phyloP scores from a whole-genome alignment of 2,888 invertebrate genomes.

The Euproctis similis region DNA sequence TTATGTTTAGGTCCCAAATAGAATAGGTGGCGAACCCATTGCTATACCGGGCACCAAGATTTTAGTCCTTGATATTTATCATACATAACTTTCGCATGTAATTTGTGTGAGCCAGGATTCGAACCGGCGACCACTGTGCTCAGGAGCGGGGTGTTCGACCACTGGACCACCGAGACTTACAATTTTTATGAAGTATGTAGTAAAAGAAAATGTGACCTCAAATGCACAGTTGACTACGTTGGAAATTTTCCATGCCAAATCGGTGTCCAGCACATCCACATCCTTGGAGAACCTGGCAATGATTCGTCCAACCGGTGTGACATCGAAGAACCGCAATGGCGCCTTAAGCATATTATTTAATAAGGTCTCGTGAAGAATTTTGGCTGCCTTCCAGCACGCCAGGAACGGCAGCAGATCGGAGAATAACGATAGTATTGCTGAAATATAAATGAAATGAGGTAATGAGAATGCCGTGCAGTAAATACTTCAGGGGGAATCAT shows the following conservation, averaged over 20 bases:
- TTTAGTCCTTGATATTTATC: too few relatives aligned
- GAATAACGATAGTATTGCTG: slow-evolving; percentile 81
- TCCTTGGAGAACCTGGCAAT: slow-evolving; percentile 85
- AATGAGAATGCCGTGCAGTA: too few relatives aligned
- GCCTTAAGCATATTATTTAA: slow-evolving; percentile 78
- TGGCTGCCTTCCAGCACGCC: slow-evolving; percentile 82
- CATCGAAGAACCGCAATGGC: slow-evolving; percentile 86
- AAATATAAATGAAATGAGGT: too few relatives aligned
- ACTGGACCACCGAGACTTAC: too few relatives aligned
- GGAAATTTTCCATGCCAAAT: slow-evolving; percentile 78
- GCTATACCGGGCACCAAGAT: too few relatives aligned
- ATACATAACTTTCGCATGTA: too few relatives aligned
- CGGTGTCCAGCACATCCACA: slow-evolving; percentile 81
- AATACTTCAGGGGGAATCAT: too few relatives aligned
- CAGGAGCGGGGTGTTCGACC: slow-evolving; percentile 9
- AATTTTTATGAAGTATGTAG: too few relatives aligned
- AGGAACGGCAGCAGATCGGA: slow-evolving; percentile 80
- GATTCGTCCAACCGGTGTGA: slow-evolving; percentile 84
- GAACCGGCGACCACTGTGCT: too few relatives aligned
- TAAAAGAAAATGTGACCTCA: slow-evolving; percentile 77
- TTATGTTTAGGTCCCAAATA: too few relatives aligned
- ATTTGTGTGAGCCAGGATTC: too few relatives aligned
- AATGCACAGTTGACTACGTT: slow-evolving; percentile 81
- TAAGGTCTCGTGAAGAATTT: slow-evolving; percentile 74
- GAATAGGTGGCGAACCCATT: too few relatives aligned